Evolutionary conservation across 2,888 invertebrate species (phyloP).

Genomic region (Pristionchus japonicus): DNA sequence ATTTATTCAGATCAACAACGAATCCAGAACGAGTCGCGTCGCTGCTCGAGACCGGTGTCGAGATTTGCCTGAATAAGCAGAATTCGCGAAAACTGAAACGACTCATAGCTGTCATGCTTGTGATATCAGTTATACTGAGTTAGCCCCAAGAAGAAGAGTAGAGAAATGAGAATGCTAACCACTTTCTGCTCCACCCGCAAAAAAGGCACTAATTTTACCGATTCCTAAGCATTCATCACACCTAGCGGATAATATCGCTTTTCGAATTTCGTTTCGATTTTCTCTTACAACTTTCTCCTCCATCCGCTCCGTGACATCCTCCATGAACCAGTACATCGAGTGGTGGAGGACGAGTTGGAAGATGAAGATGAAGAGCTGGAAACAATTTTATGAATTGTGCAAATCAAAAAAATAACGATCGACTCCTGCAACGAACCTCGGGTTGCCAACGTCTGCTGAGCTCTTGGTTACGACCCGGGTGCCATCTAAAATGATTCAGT

Average conservation of each 20-base stretch:
- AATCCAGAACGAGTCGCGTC: slow-evolving; percentile 27
- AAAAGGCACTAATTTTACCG: no score
- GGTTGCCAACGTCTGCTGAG: slow-evolving; percentile 15
- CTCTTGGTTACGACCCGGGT: neutral
- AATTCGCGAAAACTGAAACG: no score
- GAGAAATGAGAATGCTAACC: no score
- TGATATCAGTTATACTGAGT: no score
- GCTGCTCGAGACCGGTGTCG: neutral
- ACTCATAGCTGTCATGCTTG: no score
- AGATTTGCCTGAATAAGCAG: neutral
- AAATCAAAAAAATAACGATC: neutral
- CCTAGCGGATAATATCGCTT: no score
- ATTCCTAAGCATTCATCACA: no score
- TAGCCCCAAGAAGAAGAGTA: no score
- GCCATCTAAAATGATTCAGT: slow-evolving; percentile 10
- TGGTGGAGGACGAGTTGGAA: slow-evolving; percentile 8
- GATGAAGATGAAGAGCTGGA: slow-evolving; percentile 8
- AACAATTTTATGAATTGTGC: neutral
- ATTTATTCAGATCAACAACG: neutral
- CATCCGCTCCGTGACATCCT: neutral
- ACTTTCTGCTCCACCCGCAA: no score
- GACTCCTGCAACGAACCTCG: no score
- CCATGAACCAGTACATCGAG: slow-evolving; percentile 13
- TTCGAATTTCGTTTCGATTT: neutral
- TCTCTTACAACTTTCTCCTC: neutral